These are phyloP conservation scores for Agapornis roseicollis DNA, from an alignment of 2,113 vertebrate species.

Conservation along the genomic window DNA sequence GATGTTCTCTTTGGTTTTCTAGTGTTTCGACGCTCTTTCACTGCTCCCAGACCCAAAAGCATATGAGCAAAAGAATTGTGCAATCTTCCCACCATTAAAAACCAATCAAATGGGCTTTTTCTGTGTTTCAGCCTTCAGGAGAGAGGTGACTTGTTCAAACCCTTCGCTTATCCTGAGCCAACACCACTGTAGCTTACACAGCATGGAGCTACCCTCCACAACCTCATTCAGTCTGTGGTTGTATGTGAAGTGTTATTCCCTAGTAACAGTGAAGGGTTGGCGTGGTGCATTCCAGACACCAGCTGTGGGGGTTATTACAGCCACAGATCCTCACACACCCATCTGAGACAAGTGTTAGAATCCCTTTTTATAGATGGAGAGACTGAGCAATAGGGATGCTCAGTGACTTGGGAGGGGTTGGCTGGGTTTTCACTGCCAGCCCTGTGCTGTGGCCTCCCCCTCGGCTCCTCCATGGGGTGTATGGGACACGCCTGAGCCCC, in stretches of 20 bases:
- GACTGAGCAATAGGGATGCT: not conserved
- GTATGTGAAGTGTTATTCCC: not conserved
- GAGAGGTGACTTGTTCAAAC: not conserved
- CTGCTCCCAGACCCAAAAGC: conserved; percentile 15
- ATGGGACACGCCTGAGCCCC: not conserved
- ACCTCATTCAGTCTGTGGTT: not conserved
- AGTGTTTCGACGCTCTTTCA: not conserved
- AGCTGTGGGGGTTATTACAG: not conserved
- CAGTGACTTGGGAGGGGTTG: not conserved
- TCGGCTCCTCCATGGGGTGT: not conserved
- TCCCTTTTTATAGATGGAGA: not conserved
- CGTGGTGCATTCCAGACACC: not conserved
- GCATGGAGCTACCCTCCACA: not conserved
- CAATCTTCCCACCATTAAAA: not conserved
- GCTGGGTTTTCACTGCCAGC: not conserved
- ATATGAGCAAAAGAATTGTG: not conserved
- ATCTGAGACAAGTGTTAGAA: conserved; percentile 12
- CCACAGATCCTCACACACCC: conserved; percentile 21
- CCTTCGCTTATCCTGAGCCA: not conserved
- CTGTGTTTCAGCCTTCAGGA: not conserved
- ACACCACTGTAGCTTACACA: not conserved
- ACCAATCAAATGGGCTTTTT: not conserved
- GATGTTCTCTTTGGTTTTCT: not conserved
- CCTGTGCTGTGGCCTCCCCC: not conserved
- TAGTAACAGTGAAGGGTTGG: not conserved